phyloP scores from a whole-genome alignment of 2,888 invertebrate species.

The Heliconius cydno region DNA sequence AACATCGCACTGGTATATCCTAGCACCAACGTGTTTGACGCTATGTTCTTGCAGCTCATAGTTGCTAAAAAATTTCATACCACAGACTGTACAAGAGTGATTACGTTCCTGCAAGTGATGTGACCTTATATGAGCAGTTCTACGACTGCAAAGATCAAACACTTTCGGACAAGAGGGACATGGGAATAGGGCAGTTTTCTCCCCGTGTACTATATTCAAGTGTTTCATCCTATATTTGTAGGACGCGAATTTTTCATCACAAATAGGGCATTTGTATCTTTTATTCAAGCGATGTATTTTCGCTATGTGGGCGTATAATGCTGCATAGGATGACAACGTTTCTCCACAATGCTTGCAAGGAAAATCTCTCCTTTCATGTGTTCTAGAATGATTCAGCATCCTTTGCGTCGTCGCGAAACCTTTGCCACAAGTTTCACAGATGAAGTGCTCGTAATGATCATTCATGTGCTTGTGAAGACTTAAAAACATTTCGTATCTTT shows the following conservation, averaged over 20 bases:
- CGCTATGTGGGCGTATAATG: constrained; percentile 69
- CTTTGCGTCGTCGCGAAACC: constrained; percentile 72
- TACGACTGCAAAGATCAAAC: constrained; percentile 72
- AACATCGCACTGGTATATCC: constrained; percentile 81
- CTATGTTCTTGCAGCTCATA: constrained; percentile 82
- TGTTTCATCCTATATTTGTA: constrained; percentile 75
- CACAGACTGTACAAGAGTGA: constrained; percentile 78
- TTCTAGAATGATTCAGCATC: constrained; percentile 72
- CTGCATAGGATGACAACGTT: constrained; percentile 65
- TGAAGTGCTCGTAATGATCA: constrained; percentile 75
- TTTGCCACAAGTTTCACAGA: constrained; percentile 78
- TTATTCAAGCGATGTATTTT: constrained; percentile 72
- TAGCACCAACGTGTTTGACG: constrained; percentile 80
- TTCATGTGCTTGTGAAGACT: constrained; percentile 79
- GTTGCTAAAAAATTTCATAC: constrained; percentile 82
- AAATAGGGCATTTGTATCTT: constrained; percentile 77
- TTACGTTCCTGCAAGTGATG: constrained; percentile 77
- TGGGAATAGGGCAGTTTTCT: constrained; percentile 72
- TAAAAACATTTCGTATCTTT: constrained; percentile 74
- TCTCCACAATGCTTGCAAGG: constrained; percentile 73
- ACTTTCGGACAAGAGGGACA: constrained; percentile 74
- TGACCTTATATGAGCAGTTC: constrained; percentile 73
- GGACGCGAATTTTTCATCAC: constrained; percentile 74
- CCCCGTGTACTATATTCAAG: constrained; percentile 68
- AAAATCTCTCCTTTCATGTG: constrained; percentile 70